A percentile compares a stretch with the other conserved stretches of the same genome.
Conservation (phyloP, 2,888 invertebrate species). For the Papilio elwesi region DNA sequence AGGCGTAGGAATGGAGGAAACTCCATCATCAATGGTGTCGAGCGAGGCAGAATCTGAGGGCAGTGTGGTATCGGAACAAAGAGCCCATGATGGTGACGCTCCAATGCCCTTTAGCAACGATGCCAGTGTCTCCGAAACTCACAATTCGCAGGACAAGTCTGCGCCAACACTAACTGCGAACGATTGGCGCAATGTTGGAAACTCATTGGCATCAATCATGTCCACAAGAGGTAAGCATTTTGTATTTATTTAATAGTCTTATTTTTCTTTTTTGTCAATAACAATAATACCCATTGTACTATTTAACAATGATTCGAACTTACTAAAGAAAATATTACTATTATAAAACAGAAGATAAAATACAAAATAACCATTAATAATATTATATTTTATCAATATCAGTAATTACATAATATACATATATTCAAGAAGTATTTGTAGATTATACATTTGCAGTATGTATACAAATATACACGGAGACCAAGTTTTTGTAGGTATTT, state of each 20-base stretch:
- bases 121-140: conserved; percentile 49
- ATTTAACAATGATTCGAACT: neutral
- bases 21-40: conserved; percentile 79
- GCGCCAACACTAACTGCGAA: conserved; percentile 46
- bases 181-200: conserved; percentile 64
- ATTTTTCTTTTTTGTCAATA: neutral
- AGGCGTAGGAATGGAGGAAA: conserved; percentile 68
- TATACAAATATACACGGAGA: too few relatives aligned
- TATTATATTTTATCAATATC: conserved; percentile 17
- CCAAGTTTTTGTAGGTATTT: too few relatives aligned
- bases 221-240: conserved; percentile 66
- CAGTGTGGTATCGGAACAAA: conserved; percentile 67
- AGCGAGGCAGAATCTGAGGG: conserved; percentile 79
- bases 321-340: conserved; percentile 4
- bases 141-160: conserved; percentile 55
- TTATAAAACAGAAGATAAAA: neutral
- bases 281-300: conserved; percentile 4
- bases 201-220: conserved; percentile 61
- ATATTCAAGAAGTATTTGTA: conserved; percentile 8
- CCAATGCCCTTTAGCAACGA: conserved; percentile 49
- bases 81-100: conserved; percentile 58
- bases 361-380: conserved; percentile 14
- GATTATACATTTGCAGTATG: too few relatives aligned
- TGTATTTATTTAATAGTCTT: neutral
- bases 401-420: too few relatives aligned